Percentiles rank a stretch among this genome's conserved stretches.
These are phyloP conservation scores for Coregonus clupeaformis DNA, from an alignment of 2,113 vertebrate species.

Conservation along the genomic window DNA sequence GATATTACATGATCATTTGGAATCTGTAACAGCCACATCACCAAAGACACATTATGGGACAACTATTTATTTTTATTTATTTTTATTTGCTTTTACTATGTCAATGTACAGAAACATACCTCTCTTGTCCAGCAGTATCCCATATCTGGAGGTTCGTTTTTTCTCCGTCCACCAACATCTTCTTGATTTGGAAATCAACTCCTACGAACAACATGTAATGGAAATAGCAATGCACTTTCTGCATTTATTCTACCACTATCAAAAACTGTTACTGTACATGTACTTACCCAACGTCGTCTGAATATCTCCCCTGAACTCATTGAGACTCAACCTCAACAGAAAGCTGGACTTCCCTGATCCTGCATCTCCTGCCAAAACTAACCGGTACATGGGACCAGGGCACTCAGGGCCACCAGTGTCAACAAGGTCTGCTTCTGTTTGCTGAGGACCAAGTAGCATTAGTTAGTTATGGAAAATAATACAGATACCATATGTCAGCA, in stretches of 20 bases:
- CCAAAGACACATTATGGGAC: not conserved
- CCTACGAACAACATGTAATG: conserved; percentile 47
- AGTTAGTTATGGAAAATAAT: not conserved
- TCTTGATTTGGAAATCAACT: conserved; percentile 80
- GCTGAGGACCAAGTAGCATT: conserved; percentile 18
- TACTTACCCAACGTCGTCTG: conserved; percentile 70
- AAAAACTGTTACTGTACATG: not conserved
- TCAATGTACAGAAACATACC: conserved; percentile 39
- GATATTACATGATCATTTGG: not conserved
- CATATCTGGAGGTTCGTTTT: conserved; percentile 74
- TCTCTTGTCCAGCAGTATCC: conserved; percentile 79
- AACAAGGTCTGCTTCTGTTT: conserved; percentile 23
- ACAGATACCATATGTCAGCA: conserved; percentile 23
- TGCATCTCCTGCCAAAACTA: conserved; percentile 73
- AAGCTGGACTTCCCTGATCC: conserved; percentile 78
- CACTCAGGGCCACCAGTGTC: not conserved
- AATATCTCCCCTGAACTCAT: conserved; percentile 71
- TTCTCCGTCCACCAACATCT: conserved; percentile 76
- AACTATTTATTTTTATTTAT: no score
- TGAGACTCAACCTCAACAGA: conserved; percentile 68
- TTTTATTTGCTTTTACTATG: no score
- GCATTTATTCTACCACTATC: no score
- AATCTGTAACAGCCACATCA: not conserved
- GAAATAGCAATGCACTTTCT: not conserved
- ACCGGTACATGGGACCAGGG: conserved; percentile 55